Percentiles rank a stretch among this genome's conserved stretches.
Conservation (phyloP, 2,888 invertebrate genomes). For the Corythucha ciliata region DNA sequence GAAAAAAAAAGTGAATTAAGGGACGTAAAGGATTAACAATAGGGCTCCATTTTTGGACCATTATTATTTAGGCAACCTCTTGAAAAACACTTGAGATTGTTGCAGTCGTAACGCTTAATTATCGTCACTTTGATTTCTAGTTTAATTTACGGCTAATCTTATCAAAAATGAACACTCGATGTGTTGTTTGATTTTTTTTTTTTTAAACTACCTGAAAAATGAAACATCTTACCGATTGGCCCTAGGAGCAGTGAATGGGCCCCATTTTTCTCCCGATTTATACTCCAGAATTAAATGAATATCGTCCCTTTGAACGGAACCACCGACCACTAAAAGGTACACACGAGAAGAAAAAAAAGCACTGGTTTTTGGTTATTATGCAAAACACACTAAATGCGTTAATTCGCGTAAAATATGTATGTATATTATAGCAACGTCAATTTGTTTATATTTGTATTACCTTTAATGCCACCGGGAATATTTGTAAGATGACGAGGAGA, state of each 20-base stretch:
- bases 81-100: not conserved
- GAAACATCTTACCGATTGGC: conserved; percentile 55
- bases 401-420: no score
- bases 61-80: not conserved
- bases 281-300: conserved; percentile 73
- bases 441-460: no score
- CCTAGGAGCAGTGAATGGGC: conserved; percentile 58
- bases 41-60: not conserved
- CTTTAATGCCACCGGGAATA: conserved; percentile 52
- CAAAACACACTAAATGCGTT: no score
- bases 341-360: conserved; percentile 1
- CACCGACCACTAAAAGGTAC: conserved; percentile 49
- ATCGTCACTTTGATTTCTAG: not conserved
- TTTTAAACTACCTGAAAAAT: conserved; percentile 1
- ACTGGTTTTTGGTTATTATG: not conserved
- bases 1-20: conserved; percentile 27
- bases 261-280: conserved; percentile 68
- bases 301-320: conserved; percentile 58
- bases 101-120: not conserved
- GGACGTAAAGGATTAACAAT: not conserved
- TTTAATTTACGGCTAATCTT: not conserved
- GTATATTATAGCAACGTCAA: no score
- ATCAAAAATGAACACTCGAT: not conserved
- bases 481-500: conserved; percentile 50
- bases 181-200: not conserved